Percentiles rank a stretch among this genome's conserved stretches.
Evolutionary conservation across 2,888 invertebrate species (phyloP).

Genomic region (Drosophila picticornis): DNA sequence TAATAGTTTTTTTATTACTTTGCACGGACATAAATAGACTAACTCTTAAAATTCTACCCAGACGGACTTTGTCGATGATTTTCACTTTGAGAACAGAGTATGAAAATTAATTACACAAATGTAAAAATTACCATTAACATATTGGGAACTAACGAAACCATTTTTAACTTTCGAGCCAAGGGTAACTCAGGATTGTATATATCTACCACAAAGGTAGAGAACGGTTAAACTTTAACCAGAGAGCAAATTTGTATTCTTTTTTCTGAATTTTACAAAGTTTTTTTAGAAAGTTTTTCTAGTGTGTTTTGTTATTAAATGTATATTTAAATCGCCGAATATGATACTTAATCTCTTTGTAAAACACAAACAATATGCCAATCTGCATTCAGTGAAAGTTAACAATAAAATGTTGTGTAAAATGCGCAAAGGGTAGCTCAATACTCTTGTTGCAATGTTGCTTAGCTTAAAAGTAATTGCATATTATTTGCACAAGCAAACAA

Average conservation of each 20-base stretch:
- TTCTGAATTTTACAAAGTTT: neutral
- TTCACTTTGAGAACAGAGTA: neutral
- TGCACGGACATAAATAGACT: neutral
- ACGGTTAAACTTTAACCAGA: neutral
- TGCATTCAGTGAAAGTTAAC: neutral
- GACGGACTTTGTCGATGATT: neutral
- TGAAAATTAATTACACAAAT: conserved; percentile 25
- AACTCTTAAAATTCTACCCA: neutral
- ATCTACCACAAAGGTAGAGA: neutral
- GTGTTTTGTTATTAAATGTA: neutral
- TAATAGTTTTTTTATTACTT: neutral
- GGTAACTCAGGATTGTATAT: neutral
- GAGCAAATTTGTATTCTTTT: neutral
- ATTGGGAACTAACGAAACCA: too few relatives aligned
- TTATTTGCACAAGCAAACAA: neutral
- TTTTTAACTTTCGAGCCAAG: neutral
- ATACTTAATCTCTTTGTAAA: neutral
- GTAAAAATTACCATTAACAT: conserved; percentile 5
- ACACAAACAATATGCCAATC: neutral
- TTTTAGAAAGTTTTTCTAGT: neutral
- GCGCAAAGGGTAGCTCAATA: neutral
- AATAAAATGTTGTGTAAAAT: neutral
- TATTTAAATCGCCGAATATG: neutral
- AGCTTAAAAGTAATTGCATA: neutral
- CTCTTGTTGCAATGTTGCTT: neutral